These are phyloP conservation scores for Pimephales promelas DNA, from an alignment of 2,113 vertebrate species.

Conservation along the genomic window DNA sequence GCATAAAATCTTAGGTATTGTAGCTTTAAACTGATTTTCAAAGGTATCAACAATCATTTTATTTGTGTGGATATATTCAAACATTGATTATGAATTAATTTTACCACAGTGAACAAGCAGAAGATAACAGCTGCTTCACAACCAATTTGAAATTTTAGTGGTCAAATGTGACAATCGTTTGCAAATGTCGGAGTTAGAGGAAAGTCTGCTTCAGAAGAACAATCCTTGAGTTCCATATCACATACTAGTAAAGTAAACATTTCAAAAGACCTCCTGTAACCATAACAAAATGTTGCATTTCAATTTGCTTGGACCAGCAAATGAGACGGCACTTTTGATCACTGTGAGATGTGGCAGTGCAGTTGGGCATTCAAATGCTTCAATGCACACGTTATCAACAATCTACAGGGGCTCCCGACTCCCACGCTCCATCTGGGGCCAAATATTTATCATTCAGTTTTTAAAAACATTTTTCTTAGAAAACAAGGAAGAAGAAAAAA, in stretches of 20 bases:
- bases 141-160: too few species aligned
- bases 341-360: conserved; percentile 46
- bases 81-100: too few species aligned
- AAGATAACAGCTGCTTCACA: too few species aligned
- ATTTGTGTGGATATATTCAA: too few species aligned
- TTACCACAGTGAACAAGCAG: too few species aligned
- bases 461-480: conserved; percentile 70
- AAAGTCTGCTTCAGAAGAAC: background rate
- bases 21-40: background rate
- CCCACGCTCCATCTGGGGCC: conserved; percentile 59
- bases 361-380: conserved; percentile 55
- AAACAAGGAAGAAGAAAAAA: conserved; percentile 49
- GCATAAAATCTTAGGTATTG: too few species aligned
- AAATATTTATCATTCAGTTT: conserved; percentile 73
- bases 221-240: background rate
- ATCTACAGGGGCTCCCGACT: conserved; percentile 62
- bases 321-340: conserved; percentile 53
- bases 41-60: too few species aligned
- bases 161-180: too few species aligned
- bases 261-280: background rate
- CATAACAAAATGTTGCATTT: conserved; percentile 20
- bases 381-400: conserved; percentile 61
- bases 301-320: conserved; percentile 12
- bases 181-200: too few species aligned
- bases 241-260: background rate